Evolutionary conservation across 2,797 vertebrate species (phyloP), one percentile per base, ranked within the genome.

Genomic region (Tarsius wallacei): DNA sequence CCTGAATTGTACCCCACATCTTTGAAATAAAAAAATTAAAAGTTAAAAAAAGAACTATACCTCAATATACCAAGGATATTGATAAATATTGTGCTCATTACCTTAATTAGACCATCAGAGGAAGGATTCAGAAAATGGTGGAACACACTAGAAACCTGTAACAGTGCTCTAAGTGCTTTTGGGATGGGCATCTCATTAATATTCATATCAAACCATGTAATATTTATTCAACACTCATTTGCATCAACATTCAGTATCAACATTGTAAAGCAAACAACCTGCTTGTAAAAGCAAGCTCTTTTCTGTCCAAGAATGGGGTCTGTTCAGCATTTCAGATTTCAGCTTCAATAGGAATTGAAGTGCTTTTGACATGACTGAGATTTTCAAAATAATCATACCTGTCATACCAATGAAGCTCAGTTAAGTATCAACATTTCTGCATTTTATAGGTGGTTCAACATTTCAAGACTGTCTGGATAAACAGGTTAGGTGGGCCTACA

Each of bases 371-470:
- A 47, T 84, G 47, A 17, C 71, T 91, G 19, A 90, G 53, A 87
- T 82, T 92, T 90, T 92, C 36, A 85, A 93, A 96, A 95, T 84
- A 89, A 64, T 36, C 77, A 89, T 66, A 83, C 47, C 33, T 86
- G 12, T 49, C 36, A 94, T 71, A 64, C 47, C 42, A 42, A 6
- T 31, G 22, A 95, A 76, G 59, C 21, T 24, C 24, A 87, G 61
- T 33, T 83, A 96, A 70, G 53, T 31, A 80, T 59, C 90, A 95
- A 94, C 36, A 93, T 70, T 53, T 85, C 12, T 82, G 26, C n/a
- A 61, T 63, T 96, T 57, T 89, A 49, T 0, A 87, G 36, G 78
- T 36, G 21, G 19, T 74, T 85, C 49, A 76, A 49, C 47, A 83
- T 74, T 73, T 92, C 55, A 73, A 87, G 68, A 21, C 31, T 74